Conservation (phyloP, 2,888 invertebrate species). For the Meandrusa payeni region DNA sequence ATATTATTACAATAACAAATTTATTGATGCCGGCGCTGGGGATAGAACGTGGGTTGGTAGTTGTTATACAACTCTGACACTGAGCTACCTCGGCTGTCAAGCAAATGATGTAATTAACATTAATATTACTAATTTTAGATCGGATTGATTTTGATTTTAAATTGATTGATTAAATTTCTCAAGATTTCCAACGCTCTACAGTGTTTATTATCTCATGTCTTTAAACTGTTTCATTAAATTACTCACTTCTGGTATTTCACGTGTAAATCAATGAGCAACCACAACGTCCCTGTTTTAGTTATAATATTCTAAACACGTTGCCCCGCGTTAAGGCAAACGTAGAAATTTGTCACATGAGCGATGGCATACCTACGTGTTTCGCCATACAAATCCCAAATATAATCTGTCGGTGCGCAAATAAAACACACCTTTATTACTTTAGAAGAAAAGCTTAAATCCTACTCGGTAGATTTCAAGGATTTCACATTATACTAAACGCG, state of each 20-base stretch:
- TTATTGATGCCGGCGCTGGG: no score
- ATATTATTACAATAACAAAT: no score
- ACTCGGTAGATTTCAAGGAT: slow-evolving; percentile 58
- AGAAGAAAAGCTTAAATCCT: slow-evolving; percentile 75
- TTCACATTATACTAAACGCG: slow-evolving; percentile 62
- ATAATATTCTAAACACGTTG: slow-evolving; percentile 78
- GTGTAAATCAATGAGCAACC: slow-evolving; percentile 74
- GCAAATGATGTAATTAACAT: no score
- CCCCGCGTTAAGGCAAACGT: slow-evolving; percentile 78
- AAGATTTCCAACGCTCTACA: no score
- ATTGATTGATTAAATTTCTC: no score
- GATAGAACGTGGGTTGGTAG: no score
- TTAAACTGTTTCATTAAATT: slow-evolving; percentile 29
- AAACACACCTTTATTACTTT: slow-evolving; percentile 80
- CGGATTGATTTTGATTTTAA: no score
- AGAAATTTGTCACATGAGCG: slow-evolving; percentile 81
- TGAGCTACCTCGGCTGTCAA: no score
- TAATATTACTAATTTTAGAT: no score
- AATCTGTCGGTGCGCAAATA: slow-evolving; percentile 71
- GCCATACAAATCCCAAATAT: slow-evolving; percentile 76
- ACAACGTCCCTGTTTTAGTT: slow-evolving; percentile 54
- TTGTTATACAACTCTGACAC: no score
- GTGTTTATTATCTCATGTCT: no score
- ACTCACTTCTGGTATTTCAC: slow-evolving; percentile 48
- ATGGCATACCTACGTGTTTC: slow-evolving; percentile 80